Percentiles rank a stretch among this genome's conserved stretches.
Evolutionary conservation across 2,113 vertebrate genomes (phyloP).

Genomic region (Clupea harengus): DNA sequence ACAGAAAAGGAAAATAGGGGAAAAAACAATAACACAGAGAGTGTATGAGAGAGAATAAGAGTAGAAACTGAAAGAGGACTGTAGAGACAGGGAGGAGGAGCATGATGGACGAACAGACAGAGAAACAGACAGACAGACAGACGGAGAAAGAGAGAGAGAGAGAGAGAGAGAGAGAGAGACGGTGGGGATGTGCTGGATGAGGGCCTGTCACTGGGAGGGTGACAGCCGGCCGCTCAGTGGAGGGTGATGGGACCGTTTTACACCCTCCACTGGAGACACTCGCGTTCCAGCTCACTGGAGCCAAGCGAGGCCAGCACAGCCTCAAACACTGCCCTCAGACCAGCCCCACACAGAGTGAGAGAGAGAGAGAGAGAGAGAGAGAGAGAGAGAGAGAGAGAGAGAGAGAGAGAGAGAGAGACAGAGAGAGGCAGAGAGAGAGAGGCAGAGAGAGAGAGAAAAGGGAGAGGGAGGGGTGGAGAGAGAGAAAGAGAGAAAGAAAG

Average conservation of each 20-base stretch:
- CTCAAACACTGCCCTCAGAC: not conserved
- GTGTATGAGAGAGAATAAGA: not conserved
- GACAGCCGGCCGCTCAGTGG: conserved; percentile 23
- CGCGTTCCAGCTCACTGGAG: conserved; percentile 21
- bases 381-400: too few relatives aligned
- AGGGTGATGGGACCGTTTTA: conserved; percentile 12
- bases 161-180: not conserved
- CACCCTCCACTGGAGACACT: conserved; percentile 26
- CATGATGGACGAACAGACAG: too few relatives aligned
- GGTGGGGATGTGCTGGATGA: not conserved
- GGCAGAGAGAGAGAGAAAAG: too few relatives aligned
- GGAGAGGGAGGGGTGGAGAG: not conserved
- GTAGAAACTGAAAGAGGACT: not conserved
- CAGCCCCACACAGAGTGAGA: not conserved
- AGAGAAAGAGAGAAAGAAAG: not conserved
- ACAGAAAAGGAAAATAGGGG: too few relatives aligned
- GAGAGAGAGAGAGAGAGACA: not conserved
- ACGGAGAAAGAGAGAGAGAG: not conserved
- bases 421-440: not conserved
- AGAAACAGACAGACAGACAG: not conserved
- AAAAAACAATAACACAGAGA: too few relatives aligned
- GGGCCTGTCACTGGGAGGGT: not conserved
- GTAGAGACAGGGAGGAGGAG: not conserved
- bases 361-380: not conserved
- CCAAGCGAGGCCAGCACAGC: not conserved